These are phyloP conservation scores for Thunnus thynnus DNA, from an alignment of 2,113 vertebrate species.

Conservation along the genomic window DNA sequence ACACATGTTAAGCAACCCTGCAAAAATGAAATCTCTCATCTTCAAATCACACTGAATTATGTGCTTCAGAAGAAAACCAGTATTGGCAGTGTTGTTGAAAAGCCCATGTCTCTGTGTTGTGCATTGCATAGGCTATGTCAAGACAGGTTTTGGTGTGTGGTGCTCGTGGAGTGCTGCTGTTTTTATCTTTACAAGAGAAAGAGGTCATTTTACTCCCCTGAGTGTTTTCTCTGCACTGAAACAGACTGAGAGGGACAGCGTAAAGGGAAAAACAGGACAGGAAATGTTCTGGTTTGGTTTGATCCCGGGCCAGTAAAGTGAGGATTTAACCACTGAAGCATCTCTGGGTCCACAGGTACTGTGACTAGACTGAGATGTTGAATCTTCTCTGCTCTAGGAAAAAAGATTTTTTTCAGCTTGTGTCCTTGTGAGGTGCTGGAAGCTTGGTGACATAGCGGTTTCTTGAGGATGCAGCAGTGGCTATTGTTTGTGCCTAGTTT, in stretches of 20 bases:
- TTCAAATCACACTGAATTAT: neutral
- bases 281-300: neutral
- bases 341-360: neutral
- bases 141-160: conserved; percentile 1
- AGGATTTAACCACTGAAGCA: neutral
- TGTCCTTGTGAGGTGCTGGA: too few species aligned
- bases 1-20: neutral
- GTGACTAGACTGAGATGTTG: neutral
- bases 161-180: conserved; percentile 31
- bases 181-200: conserved; percentile 36
- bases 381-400: neutral
- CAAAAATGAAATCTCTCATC: conserved; percentile 7
- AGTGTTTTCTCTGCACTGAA: conserved; percentile 21
- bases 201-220: conserved; percentile 38
- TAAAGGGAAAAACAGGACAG: neutral
- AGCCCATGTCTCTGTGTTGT: neutral
- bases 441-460: neutral
- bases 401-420: too few species aligned
- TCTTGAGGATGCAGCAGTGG: too few species aligned
- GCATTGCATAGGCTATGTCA: neutral
- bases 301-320: neutral
- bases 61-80: neutral
- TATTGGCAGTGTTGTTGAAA: neutral
- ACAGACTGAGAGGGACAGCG: conserved; percentile 5
- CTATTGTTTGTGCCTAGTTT: too few species aligned